phyloP scores from a whole-genome alignment of 1,140 invertebrate species.

The Hypothenemus hampei region DNA sequence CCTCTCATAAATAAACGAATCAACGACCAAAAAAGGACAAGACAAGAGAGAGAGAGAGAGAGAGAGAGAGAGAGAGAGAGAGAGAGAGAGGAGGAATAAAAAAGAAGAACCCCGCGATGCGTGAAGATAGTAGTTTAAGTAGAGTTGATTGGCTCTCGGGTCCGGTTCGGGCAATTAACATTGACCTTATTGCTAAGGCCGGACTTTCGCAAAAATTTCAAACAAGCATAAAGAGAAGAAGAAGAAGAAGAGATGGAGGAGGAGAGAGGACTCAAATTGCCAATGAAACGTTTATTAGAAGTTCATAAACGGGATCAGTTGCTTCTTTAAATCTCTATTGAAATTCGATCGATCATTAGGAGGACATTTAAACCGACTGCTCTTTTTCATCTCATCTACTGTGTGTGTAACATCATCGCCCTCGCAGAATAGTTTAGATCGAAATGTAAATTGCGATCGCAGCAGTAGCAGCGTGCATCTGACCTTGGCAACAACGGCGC shows the following conservation, averaged over 20 bases:
- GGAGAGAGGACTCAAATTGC: too few species aligned
- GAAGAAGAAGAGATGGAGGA: too few species aligned
- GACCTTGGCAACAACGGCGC: neutral
- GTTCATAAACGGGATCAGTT: too few species aligned
- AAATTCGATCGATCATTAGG: neutral
- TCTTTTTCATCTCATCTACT: too few species aligned
- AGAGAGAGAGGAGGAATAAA: constrained; percentile 3
- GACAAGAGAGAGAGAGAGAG: too few species aligned
- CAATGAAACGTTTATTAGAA: too few species aligned
- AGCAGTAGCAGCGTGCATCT: neutral
- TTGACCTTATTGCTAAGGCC: constrained; percentile 27
- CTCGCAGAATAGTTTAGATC: neutral
- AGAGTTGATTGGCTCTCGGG: constrained; percentile 21
- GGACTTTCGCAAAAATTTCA: constrained; percentile 27
- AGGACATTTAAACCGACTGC: neutral
- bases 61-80: constrained; percentile 6
- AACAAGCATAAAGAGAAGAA: constrained; percentile 28
- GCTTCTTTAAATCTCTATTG: too few species aligned
- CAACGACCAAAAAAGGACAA: too few species aligned
- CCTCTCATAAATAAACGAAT: too few species aligned
- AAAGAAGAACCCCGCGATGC: constrained; percentile 14
- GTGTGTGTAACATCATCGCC: too few species aligned
- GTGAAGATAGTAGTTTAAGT: constrained; percentile 28
- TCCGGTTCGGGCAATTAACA: constrained; percentile 23
- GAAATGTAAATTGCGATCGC: neutral